phyloP scores from a whole-genome alignment of 2,888 invertebrate genomes.

The Operophtera brumata region DNA sequence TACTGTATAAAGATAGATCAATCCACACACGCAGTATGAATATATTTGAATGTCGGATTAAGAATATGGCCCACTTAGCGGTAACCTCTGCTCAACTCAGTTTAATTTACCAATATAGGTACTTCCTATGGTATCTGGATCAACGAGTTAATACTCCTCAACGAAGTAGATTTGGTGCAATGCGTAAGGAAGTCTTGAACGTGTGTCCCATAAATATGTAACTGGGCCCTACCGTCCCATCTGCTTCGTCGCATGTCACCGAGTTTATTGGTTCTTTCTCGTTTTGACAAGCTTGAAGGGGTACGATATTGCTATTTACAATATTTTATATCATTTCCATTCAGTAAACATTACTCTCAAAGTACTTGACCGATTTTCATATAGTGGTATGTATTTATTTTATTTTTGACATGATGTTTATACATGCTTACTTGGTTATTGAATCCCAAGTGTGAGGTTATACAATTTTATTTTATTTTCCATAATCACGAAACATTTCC shows the following conservation, averaged over 20 bases:
- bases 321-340: neutral
- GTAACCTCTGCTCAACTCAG: no score
- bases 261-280: conserved; percentile 23
- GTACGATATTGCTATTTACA: neutral
- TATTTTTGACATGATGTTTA: no score
- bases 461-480: conserved; percentile 4
- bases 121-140: no score
- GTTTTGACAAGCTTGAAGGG: neutral
- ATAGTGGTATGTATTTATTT: no score
- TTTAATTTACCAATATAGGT: no score
- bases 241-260: conserved; percentile 26
- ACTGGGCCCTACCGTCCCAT: conserved; percentile 34
- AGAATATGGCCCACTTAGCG: no score
- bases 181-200: conserved; percentile 28
- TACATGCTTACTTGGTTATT: neutral
- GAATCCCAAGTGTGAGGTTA: neutral
- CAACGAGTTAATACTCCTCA: neutral
- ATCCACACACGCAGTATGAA: no score
- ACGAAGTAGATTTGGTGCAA: conserved; percentile 20
- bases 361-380: no score
- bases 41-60: no score
- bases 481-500: neutral
- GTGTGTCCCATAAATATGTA: conserved; percentile 42
- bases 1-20: no score
- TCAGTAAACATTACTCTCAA: no score